phyloP scores from a whole-genome alignment of 1,140 invertebrate genomes.

The Metopolophium dirhodum region DNA sequence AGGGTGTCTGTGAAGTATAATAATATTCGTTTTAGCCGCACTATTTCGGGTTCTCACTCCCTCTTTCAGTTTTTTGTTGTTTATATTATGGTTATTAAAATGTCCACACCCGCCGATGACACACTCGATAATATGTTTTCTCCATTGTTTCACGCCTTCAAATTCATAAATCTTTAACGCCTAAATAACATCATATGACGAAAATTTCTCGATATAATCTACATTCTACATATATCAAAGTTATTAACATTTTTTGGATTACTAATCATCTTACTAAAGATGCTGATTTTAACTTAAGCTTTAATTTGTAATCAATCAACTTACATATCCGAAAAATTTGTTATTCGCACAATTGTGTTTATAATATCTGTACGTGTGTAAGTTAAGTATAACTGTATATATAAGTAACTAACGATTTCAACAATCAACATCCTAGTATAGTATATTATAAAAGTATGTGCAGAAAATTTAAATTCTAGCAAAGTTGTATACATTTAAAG shows the following conservation, averaged over 20 bases:
- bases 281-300: background rate
- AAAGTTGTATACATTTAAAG: background rate
- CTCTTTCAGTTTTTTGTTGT: conserved; percentile 47
- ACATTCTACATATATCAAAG: background rate
- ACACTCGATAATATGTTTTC: conserved; percentile 46
- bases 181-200: background rate
- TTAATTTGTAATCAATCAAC: background rate
- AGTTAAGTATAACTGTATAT: background rate
- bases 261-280: background rate
- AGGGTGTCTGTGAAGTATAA: conserved; percentile 52
- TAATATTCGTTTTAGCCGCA: conserved; percentile 48
- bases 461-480: background rate
- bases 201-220: background rate
- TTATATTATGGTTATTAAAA: conserved; percentile 55
- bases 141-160: conserved; percentile 36
- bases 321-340: background rate
- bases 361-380: background rate
- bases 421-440: background rate
- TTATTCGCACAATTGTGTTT: background rate
- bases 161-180: background rate
- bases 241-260: background rate
- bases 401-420: background rate
- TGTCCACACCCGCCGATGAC: conserved; percentile 46
- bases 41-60: conserved; percentile 42
- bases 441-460: background rate